phyloP scores from a whole-genome alignment of 2,888 invertebrate genomes.

The Leptopterna dolabrata region DNA sequence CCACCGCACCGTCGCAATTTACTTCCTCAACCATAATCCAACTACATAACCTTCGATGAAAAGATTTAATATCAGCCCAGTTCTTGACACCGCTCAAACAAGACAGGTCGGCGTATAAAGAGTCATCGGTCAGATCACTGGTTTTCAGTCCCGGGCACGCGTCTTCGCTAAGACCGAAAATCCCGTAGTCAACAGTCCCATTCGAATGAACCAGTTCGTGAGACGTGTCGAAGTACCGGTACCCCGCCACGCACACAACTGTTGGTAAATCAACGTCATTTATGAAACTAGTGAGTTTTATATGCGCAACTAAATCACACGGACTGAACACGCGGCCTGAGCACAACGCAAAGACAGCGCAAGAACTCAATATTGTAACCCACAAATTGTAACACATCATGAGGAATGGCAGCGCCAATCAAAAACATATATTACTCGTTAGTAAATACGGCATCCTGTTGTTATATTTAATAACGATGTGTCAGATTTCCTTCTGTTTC shows the following conservation, averaged over 20 bases:
- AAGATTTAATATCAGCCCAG: neutral
- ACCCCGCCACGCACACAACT: neutral
- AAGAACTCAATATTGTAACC: neutral
- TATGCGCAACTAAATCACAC: neutral
- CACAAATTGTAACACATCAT: no score
- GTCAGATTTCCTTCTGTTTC: no score
- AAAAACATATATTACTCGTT: no score
- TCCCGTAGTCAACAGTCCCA: neutral
- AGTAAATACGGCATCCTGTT: no score
- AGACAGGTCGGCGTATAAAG: neutral
- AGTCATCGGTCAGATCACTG: neutral
- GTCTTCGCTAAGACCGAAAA: neutral
- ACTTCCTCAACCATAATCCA: neutral
- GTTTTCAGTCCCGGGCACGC: neutral
- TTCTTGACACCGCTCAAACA: neutral
- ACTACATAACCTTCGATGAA: neutral
- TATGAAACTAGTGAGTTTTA: neutral
- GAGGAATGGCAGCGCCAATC: no score
- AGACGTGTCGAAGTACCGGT: neutral
- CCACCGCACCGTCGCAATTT: neutral
- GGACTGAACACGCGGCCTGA: neutral
- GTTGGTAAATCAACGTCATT: neutral
- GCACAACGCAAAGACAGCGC: neutral
- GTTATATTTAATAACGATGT: no score
- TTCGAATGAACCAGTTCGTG: neutral